phyloP scores from a whole-genome alignment of 2,888 invertebrate species.

The Agrochola lota region DNA sequence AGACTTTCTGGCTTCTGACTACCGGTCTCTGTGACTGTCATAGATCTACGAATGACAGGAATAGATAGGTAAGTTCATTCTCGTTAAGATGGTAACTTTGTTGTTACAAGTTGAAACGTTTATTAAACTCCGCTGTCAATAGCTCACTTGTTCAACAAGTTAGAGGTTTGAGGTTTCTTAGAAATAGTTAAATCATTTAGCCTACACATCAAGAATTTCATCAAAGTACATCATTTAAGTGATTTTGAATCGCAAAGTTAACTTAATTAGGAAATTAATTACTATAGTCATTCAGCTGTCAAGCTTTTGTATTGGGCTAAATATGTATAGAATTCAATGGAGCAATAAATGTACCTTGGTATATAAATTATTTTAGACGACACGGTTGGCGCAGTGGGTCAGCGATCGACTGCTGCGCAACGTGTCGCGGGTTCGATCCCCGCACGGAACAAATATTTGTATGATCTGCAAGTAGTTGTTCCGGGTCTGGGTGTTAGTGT shows the following conservation, averaged over 20 bases:
- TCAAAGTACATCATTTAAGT: neutral
- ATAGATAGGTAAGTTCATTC: neutral
- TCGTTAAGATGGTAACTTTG: neutral
- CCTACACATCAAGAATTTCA: neutral
- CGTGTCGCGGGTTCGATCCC: no score
- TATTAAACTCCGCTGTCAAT: neutral
- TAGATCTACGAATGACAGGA: neutral
- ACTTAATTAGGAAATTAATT: slow-evolving; percentile 55
- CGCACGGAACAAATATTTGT: no score
- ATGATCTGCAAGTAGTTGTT: no score
- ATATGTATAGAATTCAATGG: slow-evolving; percentile 30
- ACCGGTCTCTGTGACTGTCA: neutral
- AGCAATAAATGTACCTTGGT: slow-evolving; percentile 4
- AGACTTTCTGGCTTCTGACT: neutral
- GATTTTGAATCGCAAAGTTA: slow-evolving; percentile 25
- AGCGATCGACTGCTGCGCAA: no score
- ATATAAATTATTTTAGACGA: slow-evolving; percentile 26
- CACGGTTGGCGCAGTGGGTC: no score
- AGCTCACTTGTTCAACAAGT: neutral
- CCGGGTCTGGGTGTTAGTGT: no score
- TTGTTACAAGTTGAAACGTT: neutral
- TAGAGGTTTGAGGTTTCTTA: neutral
- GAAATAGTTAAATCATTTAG: neutral
- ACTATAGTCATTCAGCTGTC: slow-evolving; percentile 50
- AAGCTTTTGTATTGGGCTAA: slow-evolving; percentile 21